Conservation (phyloP, 2,888 invertebrate species). For the Lasius platythorax region DNA sequence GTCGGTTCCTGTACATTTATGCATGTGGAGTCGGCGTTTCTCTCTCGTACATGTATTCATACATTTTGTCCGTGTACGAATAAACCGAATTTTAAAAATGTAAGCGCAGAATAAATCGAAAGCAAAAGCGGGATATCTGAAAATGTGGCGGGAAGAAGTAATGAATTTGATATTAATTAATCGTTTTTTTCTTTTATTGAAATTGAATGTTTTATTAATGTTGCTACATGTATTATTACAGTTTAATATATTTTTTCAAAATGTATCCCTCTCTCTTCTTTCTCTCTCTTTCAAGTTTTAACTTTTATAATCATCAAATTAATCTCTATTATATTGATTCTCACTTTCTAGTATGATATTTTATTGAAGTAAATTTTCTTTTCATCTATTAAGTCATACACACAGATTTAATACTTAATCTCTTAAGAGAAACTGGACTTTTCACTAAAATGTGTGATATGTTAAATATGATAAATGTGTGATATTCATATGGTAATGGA, state of each 20-base stretch:
- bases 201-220: background rate
- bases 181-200: background rate
- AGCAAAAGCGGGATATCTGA: background rate
- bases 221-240: background rate
- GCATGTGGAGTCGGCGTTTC: background rate
- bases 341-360: background rate
- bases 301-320: background rate
- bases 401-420: background rate
- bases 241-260: background rate
- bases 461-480: too few relatives aligned
- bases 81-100: background rate
- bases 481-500: background rate
- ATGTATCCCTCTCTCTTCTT: background rate
- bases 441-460: background rate
- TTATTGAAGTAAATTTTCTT: background rate
- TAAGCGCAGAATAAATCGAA: background rate
- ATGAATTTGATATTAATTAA: background rate
- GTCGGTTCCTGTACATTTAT: background rate
- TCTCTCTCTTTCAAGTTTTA: background rate
- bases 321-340: background rate
- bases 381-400: background rate
- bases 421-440: background rate
- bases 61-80: background rate
- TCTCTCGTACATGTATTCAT: background rate
- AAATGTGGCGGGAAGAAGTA: background rate